phyloP scores from a whole-genome alignment of 1,140 invertebrate species.

The Drosophila subobscura region DNA sequence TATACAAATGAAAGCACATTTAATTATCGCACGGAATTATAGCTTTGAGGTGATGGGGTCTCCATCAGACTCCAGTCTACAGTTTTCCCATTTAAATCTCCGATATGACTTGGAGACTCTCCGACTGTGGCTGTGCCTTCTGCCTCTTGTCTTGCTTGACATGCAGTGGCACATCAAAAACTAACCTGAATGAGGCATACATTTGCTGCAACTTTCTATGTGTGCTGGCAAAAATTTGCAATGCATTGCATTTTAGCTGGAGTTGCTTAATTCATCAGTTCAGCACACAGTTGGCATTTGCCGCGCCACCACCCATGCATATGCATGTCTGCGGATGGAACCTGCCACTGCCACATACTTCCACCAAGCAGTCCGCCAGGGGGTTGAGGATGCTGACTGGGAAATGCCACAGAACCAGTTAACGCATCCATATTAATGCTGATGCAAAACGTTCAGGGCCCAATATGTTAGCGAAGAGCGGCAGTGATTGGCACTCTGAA shows the following conservation, averaged over 20 bases:
- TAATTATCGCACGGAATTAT: constrained; percentile 65
- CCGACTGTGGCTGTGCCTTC: background rate
- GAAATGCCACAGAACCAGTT: constrained; percentile 21
- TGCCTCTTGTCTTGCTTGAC: constrained; percentile 36
- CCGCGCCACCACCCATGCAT: constrained; percentile 38
- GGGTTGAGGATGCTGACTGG: background rate
- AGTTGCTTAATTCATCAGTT: constrained; percentile 79
- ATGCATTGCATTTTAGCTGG: constrained; percentile 69
- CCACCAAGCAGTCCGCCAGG: constrained; percentile 29
- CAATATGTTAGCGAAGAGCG: no score
- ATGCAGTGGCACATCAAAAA: constrained; percentile 69
- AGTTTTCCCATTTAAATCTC: constrained; percentile 58
- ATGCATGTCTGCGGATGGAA: constrained; percentile 32
- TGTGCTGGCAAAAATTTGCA: constrained; percentile 52
- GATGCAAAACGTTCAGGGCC: no score
- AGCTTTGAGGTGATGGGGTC: constrained; percentile 63
- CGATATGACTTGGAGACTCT: constrained; percentile 11
- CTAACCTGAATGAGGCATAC: constrained; percentile 76
- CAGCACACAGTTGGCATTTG: constrained; percentile 78
- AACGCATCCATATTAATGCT: constrained; percentile 14
- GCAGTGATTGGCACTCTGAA: no score
- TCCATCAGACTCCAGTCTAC: constrained; percentile 1
- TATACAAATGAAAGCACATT: constrained; percentile 72
- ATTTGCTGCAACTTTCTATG: constrained; percentile 62
- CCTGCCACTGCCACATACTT: constrained; percentile 48